Conservation (phyloP, 2,797 vertebrate genomes). For the Micrastur ruficollis region DNA sequence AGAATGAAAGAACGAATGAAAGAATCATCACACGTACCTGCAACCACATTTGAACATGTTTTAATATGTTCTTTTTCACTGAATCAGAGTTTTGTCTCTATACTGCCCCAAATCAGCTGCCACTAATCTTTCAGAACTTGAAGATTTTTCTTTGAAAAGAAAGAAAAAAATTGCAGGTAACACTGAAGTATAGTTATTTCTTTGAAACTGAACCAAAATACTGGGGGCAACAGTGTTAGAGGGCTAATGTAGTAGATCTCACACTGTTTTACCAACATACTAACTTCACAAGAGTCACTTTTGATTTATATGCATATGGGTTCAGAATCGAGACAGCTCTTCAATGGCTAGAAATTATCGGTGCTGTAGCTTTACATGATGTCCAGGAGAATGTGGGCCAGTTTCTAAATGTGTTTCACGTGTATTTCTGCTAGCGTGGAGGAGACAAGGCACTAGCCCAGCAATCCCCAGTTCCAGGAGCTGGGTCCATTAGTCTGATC, state of each 20-base stretch:
- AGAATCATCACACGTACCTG: accelerated
- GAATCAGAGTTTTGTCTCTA: background rate
- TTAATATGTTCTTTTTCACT: background rate
- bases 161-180: background rate
- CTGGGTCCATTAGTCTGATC: background rate
- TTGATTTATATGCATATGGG: background rate
- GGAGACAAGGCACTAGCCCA: background rate
- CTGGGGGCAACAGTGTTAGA: background rate
- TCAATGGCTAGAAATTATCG: background rate
- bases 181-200: background rate
- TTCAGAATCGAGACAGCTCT: background rate
- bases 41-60: background rate
- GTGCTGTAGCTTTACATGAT: background rate
- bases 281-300: background rate
- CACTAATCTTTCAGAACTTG: background rate
- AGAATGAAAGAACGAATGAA: background rate
- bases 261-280: background rate
- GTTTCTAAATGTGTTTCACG: background rate
- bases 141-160: background rate
- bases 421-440: background rate
- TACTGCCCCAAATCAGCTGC: background rate
- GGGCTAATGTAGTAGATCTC: background rate
- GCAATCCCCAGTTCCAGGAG: background rate
- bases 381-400: background rate
- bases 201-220: background rate